These are phyloP conservation scores for Trinectes maculatus DNA, from an alignment of 2,113 vertebrate genomes.

Conservation along the genomic window DNA sequence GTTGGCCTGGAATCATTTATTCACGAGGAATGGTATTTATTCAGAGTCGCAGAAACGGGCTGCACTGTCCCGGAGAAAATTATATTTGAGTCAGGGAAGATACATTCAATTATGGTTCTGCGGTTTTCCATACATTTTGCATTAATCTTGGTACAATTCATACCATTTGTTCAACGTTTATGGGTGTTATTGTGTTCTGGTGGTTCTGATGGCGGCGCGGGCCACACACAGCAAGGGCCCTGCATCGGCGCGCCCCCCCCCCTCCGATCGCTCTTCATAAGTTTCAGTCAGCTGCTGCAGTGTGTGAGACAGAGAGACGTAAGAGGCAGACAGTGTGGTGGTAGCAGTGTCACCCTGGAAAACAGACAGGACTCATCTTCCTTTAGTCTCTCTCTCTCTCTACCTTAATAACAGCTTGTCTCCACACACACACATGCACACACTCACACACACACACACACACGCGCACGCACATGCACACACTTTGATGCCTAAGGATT, in stretches of 20 bases:
- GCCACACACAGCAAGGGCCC: conserved; percentile 66
- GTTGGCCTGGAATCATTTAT: conserved; percentile 68
- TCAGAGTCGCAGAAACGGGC: conserved; percentile 55
- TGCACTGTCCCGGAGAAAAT: conserved; percentile 51
- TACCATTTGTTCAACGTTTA: conserved; percentile 56
- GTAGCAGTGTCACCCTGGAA: conserved; percentile 59
- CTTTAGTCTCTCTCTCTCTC: conserved; percentile 49
- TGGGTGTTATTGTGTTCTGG: conserved; percentile 57
- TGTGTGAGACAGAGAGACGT: conserved; percentile 34
- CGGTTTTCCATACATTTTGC: conserved; percentile 60
- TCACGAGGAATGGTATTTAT: conserved; percentile 44
- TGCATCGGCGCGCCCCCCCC: conserved; percentile 10
- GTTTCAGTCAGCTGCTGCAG: conserved; percentile 44
- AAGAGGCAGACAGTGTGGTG: conserved; percentile 31
- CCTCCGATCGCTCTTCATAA: conserved; percentile 32
- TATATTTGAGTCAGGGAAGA: conserved; percentile 51
- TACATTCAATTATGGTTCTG: conserved; percentile 60
- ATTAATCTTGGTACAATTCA: conserved; percentile 47
- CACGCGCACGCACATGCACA: conserved; percentile 15
- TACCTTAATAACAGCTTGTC: conserved; percentile 76
- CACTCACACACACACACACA: conserved; percentile 46
- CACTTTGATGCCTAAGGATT: conserved; percentile 78
- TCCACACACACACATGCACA: background rate
- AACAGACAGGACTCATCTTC: conserved; percentile 59
- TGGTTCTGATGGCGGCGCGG: conserved; percentile 53